Base-by-base conservation (phyloP, 2,888 invertebrate genomes). In the Drosophila lacicola region DNA sequence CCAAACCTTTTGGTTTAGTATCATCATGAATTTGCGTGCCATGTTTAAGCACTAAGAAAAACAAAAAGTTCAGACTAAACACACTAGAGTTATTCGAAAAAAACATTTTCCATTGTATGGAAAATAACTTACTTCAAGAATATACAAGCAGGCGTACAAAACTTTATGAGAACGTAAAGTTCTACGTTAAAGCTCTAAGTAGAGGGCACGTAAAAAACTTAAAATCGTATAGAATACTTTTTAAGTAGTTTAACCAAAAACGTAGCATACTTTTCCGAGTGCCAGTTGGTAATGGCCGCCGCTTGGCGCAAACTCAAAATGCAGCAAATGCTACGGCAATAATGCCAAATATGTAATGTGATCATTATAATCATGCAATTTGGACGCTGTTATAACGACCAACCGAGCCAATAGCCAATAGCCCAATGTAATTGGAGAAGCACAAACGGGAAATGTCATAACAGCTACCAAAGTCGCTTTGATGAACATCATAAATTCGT, bases 301-400 rank as follows among this genome's bases (percentile, higher is more conserved):
- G 39, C 21, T 64, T 77, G 78, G 73, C 74, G 33, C 57, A 21
- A 29, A 21, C 55, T 72, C 69, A 68, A 70, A 51, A 6, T 68
- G 66, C 49, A 49, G 42, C 39, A 61, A 65, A 53, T 60, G 72
- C 61, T 62, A 68, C 54, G 70, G 80, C 70, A 72, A 53, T 37
- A 51, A 80, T 54, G 56, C 42, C 46, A 34, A 25, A 61, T 39
- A 17, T 37, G 51, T 55, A 63, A 70, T 73, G 56, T 46, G 78
- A 82, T 82, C 86, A 78, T 82, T 88, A 77, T 75, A 85, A 88
- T 72, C 70, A 53, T 70, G 47, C 71, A 65, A 79, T 74, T 82
- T 77, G 66, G 58, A 61, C 74, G 60, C 61, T 42, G 58, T 11
- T 50, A 19, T 46, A 37, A 53, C 21, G 41, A 44, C 61, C 61